Conservation (phyloP, 2,888 invertebrate genomes). For the Drosophila anceps region DNA sequence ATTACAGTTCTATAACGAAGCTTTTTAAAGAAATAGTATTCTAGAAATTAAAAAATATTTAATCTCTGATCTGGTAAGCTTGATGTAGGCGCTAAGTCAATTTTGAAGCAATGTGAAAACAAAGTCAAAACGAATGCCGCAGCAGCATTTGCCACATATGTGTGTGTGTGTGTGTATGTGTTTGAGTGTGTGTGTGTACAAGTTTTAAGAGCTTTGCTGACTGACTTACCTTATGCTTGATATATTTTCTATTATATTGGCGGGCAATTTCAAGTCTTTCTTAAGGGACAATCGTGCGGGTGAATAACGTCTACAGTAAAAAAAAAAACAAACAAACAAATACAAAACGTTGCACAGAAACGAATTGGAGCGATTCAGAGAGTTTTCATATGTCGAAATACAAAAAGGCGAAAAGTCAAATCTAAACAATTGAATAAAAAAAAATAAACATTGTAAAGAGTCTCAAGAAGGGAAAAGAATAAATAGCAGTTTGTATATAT, state of each 20-base stretch:
- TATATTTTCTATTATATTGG: slow-evolving; percentile 91
- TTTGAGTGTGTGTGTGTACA: slow-evolving; percentile 14
- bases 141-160: slow-evolving; percentile 19
- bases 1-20: too few species aligned
- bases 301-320: slow-evolving; percentile 91
- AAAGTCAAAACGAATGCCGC: not conserved
- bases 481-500: slow-evolving; percentile 18
- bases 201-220: slow-evolving; percentile 16
- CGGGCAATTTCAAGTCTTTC: slow-evolving; percentile 92
- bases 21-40: not conserved
- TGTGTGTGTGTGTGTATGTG: slow-evolving; percentile 27
- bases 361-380: slow-evolving; percentile 66
- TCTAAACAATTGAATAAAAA: not conserved
- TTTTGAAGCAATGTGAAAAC: not conserved
- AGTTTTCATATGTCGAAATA: slow-evolving; percentile 54
- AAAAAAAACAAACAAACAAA: slow-evolving; percentile 26
- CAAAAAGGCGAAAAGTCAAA: slow-evolving; percentile 46
- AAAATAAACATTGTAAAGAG: not conserved
- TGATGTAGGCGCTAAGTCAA: not conserved
- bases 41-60: not conserved
- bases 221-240: slow-evolving; percentile 90
- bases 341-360: slow-evolving; percentile 74
- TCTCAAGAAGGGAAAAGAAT: slow-evolving; percentile 14
- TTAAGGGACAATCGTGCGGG: slow-evolving; percentile 93
- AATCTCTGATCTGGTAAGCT: not conserved